Percentiles rank a stretch among this genome's conserved stretches.
These are phyloP conservation scores for Hofmannophila pseudospretella DNA, from an alignment of 2,888 invertebrate genomes.

Conservation along the genomic window DNA sequence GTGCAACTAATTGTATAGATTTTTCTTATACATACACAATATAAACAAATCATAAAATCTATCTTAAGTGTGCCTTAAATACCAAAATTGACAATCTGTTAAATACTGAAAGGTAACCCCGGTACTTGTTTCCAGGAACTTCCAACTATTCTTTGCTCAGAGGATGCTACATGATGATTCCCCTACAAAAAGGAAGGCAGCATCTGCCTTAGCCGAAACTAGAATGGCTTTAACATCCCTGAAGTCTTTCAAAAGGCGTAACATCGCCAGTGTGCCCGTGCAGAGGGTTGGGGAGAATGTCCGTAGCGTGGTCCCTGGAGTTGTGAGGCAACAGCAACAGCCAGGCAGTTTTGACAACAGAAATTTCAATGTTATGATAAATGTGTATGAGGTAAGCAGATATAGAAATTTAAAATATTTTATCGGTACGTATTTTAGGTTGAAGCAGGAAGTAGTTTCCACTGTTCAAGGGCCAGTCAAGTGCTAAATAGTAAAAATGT, in stretches of 20 bases:
- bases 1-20: no score
- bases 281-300: constrained; percentile 76
- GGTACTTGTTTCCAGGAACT: constrained; percentile 83
- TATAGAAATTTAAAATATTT: no score
- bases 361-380: constrained; percentile 70
- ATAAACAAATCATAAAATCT: no score
- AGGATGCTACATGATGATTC: constrained; percentile 81
- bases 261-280: constrained; percentile 66
- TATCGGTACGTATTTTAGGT: no score
- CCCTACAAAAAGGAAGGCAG: constrained; percentile 75
- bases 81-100: no score
- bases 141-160: constrained; percentile 83
- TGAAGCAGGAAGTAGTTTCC: no score
- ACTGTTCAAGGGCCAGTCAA: no score
- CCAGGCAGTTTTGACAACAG: constrained; percentile 47
- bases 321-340: constrained; percentile 67
- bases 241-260: constrained; percentile 80
- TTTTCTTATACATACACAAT: no score
- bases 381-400: constrained; percentile 74
- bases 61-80: no score
- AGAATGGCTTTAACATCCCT: constrained; percentile 87
- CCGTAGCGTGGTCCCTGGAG: constrained; percentile 70
- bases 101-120: no score
- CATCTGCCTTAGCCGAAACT: constrained; percentile 81
- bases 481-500: no score